Evolutionary conservation across 1,140 invertebrate genomes (phyloP).

Genomic region (Rhyacophila brunnea): DNA sequence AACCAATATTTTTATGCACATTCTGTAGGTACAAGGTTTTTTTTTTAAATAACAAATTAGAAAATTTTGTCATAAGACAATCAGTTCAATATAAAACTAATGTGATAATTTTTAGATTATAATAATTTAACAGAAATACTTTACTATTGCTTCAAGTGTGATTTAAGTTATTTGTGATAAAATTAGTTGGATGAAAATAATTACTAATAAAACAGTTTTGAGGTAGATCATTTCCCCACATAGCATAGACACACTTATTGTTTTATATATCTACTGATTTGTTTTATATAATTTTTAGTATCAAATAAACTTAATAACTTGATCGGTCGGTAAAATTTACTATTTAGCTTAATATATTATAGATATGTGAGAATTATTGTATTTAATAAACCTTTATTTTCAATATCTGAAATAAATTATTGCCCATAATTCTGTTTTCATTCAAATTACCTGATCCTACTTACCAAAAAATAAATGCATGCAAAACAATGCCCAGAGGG

Average conservation of each 20-base stretch:
- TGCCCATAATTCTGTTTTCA: constrained; percentile 1
- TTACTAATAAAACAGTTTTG: too few species aligned
- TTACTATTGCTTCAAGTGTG: constrained; percentile 4
- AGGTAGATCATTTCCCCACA: background rate
- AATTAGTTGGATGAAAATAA: background rate
- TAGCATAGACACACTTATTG: background rate
- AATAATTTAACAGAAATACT: background rate
- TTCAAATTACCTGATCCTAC: background rate
- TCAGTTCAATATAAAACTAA: background rate
- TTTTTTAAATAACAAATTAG: too few species aligned
- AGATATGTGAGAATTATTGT: constrained; percentile 14
- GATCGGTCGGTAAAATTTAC: too few species aligned
- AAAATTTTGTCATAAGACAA: background rate
- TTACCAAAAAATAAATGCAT: too few species aligned
- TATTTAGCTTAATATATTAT: background rate
- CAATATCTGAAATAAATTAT: constrained; percentile 29
- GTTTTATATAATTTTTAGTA: constrained; percentile 7
- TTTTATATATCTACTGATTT: background rate
- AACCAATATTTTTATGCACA: too few species aligned
- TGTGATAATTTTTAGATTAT: too few species aligned
- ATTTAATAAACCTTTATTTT: constrained; percentile 28
- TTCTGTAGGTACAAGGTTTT: too few species aligned
- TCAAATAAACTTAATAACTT: background rate
- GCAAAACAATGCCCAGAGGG: too few species aligned
- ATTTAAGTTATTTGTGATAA: constrained; percentile 23